phyloP scores from a whole-genome alignment of 30 jellyfish, hydroid and myxozoan genomes.

The Rhopilema esculentum region DNA sequence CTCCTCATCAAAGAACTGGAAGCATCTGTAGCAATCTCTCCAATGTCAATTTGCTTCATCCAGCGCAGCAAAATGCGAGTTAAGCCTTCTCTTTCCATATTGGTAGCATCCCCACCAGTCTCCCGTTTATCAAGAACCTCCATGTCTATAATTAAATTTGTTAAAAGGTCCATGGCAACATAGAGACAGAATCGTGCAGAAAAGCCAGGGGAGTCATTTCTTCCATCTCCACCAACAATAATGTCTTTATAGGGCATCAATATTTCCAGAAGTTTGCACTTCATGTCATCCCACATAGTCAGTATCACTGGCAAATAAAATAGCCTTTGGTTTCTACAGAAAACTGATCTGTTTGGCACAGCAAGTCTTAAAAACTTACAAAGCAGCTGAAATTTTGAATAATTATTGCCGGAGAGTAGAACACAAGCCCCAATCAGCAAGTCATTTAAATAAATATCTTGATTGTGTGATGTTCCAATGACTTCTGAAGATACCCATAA shows the following conservation, averaged over 20 bases:
- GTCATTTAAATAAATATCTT: constrained; percentile 26
- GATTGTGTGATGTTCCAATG: not conserved
- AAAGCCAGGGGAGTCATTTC: constrained; percentile 30
- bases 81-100: constrained; percentile 40
- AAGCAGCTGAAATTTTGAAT: constrained; percentile 10
- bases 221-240: constrained; percentile 38
- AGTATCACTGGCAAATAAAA: constrained; percentile 12
- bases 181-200: constrained; percentile 40
- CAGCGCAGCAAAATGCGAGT: constrained; percentile 3
- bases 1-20: constrained; percentile 26
- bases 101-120: constrained; percentile 34
- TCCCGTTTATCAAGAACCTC: constrained; percentile 28
- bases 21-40: constrained; percentile 56
- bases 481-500: constrained; percentile 55
- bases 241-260: constrained; percentile 13
- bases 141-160: not conserved
- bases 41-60: constrained; percentile 7
- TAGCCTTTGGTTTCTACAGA: constrained; percentile 25
- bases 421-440: constrained; percentile 23
- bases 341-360: constrained; percentile 23
- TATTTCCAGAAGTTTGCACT: not conserved
- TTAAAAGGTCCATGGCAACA: constrained; percentile 12
- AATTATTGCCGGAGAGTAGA: constrained; percentile 38
- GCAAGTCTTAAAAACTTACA: constrained; percentile 38
- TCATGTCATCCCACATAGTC: constrained; percentile 33